Conservation (phyloP, 2,797 vertebrate genomes). For the Hapalemur alaotrensis region DNA sequence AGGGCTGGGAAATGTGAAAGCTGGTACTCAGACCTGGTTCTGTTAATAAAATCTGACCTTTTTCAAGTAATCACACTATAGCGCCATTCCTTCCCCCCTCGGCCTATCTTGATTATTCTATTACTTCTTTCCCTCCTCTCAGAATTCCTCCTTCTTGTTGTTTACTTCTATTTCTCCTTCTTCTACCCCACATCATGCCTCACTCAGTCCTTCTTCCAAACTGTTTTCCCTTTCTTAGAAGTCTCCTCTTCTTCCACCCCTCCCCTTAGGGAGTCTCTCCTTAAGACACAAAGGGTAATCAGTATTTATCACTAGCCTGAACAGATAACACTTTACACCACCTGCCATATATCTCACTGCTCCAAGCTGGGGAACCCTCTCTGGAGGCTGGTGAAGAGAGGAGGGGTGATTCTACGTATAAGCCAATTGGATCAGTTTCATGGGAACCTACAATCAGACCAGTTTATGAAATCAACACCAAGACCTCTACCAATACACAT, state of each 20-base stretch:
- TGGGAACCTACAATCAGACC: neutral
- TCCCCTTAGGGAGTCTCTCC: neutral
- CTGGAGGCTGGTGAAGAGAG: neutral
- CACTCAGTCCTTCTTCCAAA: neutral
- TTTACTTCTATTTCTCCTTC: neutral
- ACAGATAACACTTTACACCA: neutral
- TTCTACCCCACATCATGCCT: neutral
- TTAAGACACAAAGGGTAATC: conserved; percentile 26
- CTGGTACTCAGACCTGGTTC: neutral
- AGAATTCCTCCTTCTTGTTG: neutral
- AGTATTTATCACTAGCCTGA: neutral
- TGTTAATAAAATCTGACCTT: neutral
- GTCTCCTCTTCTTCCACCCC: neutral
- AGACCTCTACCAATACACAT: neutral
- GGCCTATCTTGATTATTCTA: neutral
- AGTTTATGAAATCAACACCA: conserved; percentile 6
- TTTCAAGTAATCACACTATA: neutral
- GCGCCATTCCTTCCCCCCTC: neutral
- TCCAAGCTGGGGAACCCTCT: neutral
- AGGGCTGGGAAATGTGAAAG: neutral
- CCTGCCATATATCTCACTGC: neutral
- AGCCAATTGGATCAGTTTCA: neutral
- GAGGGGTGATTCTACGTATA: neutral
- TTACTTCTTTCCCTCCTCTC: neutral
- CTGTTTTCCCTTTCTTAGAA: neutral